Percentiles rank a stretch among this genome's conserved stretches.
Evolutionary conservation across 2,888 invertebrate genomes (phyloP).

Genomic region (Ischnus inquisitorius): DNA sequence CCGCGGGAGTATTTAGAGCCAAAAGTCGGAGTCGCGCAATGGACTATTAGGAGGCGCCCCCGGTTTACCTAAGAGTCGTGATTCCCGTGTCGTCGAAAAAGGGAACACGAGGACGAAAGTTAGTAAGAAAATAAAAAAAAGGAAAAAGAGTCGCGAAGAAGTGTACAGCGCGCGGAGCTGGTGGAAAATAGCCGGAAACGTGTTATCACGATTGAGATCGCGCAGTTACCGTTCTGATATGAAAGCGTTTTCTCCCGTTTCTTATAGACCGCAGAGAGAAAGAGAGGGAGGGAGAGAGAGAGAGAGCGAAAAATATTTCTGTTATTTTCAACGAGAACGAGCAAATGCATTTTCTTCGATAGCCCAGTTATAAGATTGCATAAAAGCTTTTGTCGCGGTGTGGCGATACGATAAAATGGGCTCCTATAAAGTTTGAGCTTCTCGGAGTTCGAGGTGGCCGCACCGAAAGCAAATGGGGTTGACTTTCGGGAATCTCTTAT

Average conservation of each 20-base stretch:
- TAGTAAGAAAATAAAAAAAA: constrained; percentile 1
- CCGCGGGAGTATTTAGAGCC: neutral
- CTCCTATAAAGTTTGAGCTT: constrained; percentile 13
- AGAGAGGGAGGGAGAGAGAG: too few species aligned
- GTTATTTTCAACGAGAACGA: constrained; percentile 26
- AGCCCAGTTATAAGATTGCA: constrained; percentile 21
- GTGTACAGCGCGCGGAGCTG: neutral
- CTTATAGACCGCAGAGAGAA: neutral
- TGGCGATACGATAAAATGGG: constrained; percentile 10
- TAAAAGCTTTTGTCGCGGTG: constrained; percentile 27
- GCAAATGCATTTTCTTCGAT: constrained; percentile 18
- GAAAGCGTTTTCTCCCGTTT: neutral
- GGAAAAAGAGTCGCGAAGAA: neutral
- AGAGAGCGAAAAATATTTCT: constrained; percentile 13
- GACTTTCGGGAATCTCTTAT: constrained; percentile 11
- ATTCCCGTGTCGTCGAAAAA: neutral
- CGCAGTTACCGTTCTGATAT: constrained; percentile 18
- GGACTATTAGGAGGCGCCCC: neutral
- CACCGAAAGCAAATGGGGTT: too few species aligned
- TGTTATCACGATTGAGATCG: constrained; percentile 25
- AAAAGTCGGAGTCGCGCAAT: neutral
- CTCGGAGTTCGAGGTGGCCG: neutral
- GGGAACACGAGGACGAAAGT: constrained; percentile 1
- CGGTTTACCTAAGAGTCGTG: neutral
- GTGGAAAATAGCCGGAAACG: constrained; percentile 28